Base-by-base conservation (phyloP, 2,113 vertebrate genomes). In the Fregata magnificens region DNA sequence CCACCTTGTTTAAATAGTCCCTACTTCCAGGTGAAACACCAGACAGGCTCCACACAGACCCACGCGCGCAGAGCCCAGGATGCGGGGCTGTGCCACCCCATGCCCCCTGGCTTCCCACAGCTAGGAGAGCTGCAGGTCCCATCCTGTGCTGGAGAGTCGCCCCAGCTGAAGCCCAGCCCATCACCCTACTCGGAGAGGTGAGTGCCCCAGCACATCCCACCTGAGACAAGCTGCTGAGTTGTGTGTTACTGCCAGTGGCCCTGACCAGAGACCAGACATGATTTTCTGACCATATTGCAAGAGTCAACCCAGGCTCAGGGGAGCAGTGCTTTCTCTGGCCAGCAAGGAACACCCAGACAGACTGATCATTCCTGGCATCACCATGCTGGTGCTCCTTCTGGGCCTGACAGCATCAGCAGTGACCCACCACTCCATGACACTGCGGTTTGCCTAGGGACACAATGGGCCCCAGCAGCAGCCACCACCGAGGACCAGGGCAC, bases 181-280 rank as follows among this genome's bases (percentile, higher is more conserved):
- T 7, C 3, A 4, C 9, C 29, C 65, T 17, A 1, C 63, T 62
- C 10, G 1, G 59, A 62, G 17, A 45, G 19, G 45, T 0, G 0
- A 71, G 21, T 42, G 36, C 7, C 55, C 50, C 74, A 71, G 49
- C 40, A 70, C 53, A 47, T 22, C 69, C 40, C 8, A 7, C 38
- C 7, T 34, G 52, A 52, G 52, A 55, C 42, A 4, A n/a, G 38
- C 61, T 49, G 70, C 65, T 26, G 65, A 74, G 21, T 11, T 84
- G 40, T 45, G 44, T 31, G 16, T 40, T 12, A 28, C 58, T 36
- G 40, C 7, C 19, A 72, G 76, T 7, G 11, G 42, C 36, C 58
- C 25, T 59, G 50, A 56, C 13, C 65, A 52, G 83, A 88, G 59
- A 29, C 25, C 32, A 69, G 67, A 59, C 0, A 1, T 20, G 18